A percentile compares a stretch with the other conserved stretches of the same genome.
Conservation (phyloP, 2,113 vertebrate species). For the Sebastes schlegelii region DNA sequence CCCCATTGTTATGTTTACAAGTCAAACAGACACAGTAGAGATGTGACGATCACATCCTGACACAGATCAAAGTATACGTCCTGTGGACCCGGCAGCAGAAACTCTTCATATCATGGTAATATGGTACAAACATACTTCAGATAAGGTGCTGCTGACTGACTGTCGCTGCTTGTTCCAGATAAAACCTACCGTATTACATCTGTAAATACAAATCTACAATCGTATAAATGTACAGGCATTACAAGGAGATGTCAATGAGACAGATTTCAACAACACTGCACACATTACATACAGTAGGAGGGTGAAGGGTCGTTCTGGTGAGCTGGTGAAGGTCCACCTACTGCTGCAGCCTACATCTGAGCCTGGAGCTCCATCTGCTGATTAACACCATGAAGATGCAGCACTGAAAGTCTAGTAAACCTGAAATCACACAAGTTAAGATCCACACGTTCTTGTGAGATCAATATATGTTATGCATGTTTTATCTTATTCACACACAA, state of each 20-base stretch:
- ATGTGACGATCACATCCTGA: not conserved
- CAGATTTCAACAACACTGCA: constrained; percentile 11
- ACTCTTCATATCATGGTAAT: not conserved
- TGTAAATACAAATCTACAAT: constrained; percentile 19
- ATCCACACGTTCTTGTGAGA: not conserved
- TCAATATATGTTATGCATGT: not conserved
- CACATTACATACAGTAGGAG: not conserved
- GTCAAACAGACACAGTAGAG: not conserved
- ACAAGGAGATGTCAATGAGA: not conserved
- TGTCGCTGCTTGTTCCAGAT: not conserved
- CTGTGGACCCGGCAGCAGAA: not conserved
- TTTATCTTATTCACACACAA: not conserved
- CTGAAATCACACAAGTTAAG: not conserved
- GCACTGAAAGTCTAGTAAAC: not conserved
- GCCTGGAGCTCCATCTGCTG: not conserved
- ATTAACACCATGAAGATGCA: not conserved
- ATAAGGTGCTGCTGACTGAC: constrained; percentile 6
- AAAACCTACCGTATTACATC: not conserved
- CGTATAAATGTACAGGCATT: constrained; percentile 3
- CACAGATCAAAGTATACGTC: not conserved
- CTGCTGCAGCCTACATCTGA: not conserved
- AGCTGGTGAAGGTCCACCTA: not conserved
- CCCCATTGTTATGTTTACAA: not conserved
- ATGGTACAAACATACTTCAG: not conserved
- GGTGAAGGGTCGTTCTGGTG: not conserved